Evolutionary conservation across 2,888 invertebrate species (phyloP).

Genomic region (Odontothrips loti): DNA sequence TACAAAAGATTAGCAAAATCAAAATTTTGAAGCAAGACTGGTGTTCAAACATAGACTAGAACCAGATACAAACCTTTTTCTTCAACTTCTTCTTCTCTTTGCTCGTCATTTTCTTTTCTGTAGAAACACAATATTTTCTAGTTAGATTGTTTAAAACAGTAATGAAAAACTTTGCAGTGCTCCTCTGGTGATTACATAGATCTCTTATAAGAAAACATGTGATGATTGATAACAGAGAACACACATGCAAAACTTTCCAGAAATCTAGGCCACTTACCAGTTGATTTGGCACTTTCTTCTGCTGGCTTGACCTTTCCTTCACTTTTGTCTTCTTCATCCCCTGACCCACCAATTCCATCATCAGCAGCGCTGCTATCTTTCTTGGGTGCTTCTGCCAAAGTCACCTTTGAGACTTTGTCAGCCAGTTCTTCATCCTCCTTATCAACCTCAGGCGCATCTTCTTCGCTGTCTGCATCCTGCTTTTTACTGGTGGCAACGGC

Average conservation of each 20-base stretch:
- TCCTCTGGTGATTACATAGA: no score
- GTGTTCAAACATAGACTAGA: slow-evolving; percentile 3
- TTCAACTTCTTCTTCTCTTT: slow-evolving; percentile 90
- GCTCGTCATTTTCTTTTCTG: slow-evolving; percentile 70
- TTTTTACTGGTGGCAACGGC: slow-evolving; percentile 32
- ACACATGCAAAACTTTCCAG: not conserved
- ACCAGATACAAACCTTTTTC: slow-evolving; percentile 51
- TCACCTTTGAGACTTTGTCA: not conserved
- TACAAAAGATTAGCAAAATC: slow-evolving; percentile 34
- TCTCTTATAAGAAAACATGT: no score
- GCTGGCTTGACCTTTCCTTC: slow-evolving; percentile 29
- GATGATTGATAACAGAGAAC: no score
- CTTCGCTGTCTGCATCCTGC: slow-evolving; percentile 30
- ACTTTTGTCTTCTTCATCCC: not conserved
- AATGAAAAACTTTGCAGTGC: not conserved
- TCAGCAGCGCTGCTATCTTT: slow-evolving; percentile 25
- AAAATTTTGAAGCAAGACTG: not conserved
- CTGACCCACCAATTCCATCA: slow-evolving; percentile 2
- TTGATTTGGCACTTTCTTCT: slow-evolving; percentile 32
- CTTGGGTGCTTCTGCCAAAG: slow-evolving; percentile 6
- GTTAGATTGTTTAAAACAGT: not conserved
- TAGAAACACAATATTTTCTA: not conserved
- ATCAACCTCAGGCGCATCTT: slow-evolving; percentile 38
- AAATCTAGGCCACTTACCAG: slow-evolving; percentile 25
- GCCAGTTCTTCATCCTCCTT: slow-evolving; percentile 32